Conservation (phyloP, 1,140 invertebrate genomes). For the Sitophilus oryzae region DNA sequence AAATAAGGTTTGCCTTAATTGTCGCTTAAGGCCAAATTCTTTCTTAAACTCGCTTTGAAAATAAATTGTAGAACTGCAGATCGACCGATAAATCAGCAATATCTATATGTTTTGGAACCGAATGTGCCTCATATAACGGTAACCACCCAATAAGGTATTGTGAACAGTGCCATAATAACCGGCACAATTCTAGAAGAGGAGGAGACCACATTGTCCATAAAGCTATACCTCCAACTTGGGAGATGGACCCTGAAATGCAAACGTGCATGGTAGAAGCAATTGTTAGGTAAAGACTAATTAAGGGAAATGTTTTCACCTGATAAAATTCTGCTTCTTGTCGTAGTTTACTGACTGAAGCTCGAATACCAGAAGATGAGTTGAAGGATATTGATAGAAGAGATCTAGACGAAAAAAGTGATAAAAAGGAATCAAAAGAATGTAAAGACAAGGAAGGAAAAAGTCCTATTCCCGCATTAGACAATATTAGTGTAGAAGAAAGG, state of each 20-base stretch:
- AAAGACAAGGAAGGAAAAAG: constrained; percentile 37
- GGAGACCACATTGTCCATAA: constrained; percentile 87
- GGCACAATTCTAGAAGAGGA: constrained; percentile 79
- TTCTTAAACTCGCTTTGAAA: not conserved
- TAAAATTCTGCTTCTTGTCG: constrained; percentile 1
- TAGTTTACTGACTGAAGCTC: constrained; percentile 72
- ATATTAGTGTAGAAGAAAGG: constrained; percentile 69
- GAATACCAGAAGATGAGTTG: constrained; percentile 60
- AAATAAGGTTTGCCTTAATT: constrained; percentile 71
- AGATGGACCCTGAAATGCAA: constrained; percentile 84
- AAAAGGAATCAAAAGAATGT: constrained; percentile 49
- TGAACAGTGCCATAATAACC: constrained; percentile 79
- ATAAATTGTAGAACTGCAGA: constrained; percentile 73
- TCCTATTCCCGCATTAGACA: constrained; percentile 46
- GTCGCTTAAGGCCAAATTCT: not conserved
- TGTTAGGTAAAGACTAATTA: constrained; percentile 62
- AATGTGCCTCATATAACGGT: constrained; percentile 93
- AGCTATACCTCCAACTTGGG: constrained; percentile 77
- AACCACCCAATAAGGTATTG: constrained; percentile 95
- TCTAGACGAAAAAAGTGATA: constrained; percentile 61
- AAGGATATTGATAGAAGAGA: constrained; percentile 31
- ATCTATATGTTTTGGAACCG: constrained; percentile 93
- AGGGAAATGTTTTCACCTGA: constrained; percentile 1
- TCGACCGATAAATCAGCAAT: constrained; percentile 89
- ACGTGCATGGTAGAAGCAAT: constrained; percentile 95